Base-by-base conservation (phyloP, 2,797 vertebrate species). In the Labeo calbasu region DNA sequence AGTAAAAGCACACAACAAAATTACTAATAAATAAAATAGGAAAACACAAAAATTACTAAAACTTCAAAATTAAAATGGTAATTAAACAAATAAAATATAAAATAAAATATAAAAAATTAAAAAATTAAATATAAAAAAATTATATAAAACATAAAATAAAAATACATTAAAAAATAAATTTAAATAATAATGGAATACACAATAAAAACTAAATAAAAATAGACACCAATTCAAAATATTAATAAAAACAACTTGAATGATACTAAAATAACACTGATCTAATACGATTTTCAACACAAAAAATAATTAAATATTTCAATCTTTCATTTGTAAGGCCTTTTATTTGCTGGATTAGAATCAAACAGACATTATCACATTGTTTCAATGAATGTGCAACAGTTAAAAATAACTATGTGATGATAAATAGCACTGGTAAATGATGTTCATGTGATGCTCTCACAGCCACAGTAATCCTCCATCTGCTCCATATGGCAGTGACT, bases 401-500 rank as follows among this genome's bases (percentile, higher is more conserved):
- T 53, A 5, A 73, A 32, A 73, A 21, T 21, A 21, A 13, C 48
- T 53, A 23, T 5, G 55, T 12, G 2, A 15, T 63, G 25, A 63
- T 28, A 7, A 28, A 25, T 25, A 61, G 23, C 4, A 15, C 19
- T 73, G 10, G 28, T 51, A 19, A 40, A 40, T 43, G 65, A 68
- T 40, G 65, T 40, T 40, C 6, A 59, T 43, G 21, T 17, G 32
- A 46, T 7, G 61, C 73, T 68, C 19, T 51, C 9, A 15, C 15
- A 66, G 25, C 13, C 28, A 12, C 25, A 68, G 43, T 53, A 19
- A 77, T 65, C 46, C 72, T 66, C 81, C 77, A 53, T 81, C 55
- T 32, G 69, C 79, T 12, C 61, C 61, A 32, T 9, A 17, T 32
- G 61, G 25, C 61, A 43, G 79, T 87, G 84, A 85, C 90, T 92